Conservation (phyloP, 2,797 vertebrate genomes). For the Valencia hispanica region DNA sequence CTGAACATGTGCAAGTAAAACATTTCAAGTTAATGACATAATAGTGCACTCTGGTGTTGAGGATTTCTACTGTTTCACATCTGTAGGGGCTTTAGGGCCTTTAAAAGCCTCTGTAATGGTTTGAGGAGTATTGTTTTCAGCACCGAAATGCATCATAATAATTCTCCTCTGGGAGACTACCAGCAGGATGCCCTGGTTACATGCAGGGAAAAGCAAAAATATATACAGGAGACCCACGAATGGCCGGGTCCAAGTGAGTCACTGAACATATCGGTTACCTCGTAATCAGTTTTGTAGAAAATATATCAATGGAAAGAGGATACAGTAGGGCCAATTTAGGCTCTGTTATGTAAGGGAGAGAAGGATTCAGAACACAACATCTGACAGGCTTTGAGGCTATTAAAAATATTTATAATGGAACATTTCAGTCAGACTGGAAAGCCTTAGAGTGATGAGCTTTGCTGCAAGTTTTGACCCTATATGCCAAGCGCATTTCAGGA, state of each 20-base stretch:
- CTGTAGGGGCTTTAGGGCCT: conserved; percentile 56
- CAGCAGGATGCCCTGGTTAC: conserved; percentile 57
- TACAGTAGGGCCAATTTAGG: conserved; percentile 37
- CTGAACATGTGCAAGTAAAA: conserved; percentile 3
- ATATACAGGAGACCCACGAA: conserved; percentile 24
- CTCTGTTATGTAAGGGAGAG: conserved; percentile 24
- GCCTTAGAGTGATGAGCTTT: conserved; percentile 26
- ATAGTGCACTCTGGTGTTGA: conserved; percentile 50
- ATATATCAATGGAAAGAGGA: conserved; percentile 46
- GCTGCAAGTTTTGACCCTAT: conserved; percentile 4
- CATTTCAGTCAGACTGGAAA: conserved; percentile 27
- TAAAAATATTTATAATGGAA: conserved; percentile 36
- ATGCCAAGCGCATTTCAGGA: neutral
- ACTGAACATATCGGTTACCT: conserved; percentile 64
- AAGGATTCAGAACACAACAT: conserved; percentile 24
- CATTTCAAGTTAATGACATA: conserved; percentile 54
- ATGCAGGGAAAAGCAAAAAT: conserved; percentile 37
- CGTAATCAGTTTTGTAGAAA: conserved; percentile 64
- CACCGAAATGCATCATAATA: conserved; percentile 69
- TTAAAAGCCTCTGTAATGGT: conserved; percentile 74
- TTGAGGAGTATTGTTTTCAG: conserved; percentile 49
- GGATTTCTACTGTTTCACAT: conserved; percentile 53
- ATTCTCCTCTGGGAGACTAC: conserved; percentile 58
- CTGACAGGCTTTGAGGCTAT: conserved; percentile 25
- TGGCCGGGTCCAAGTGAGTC: conserved; percentile 28